Evolutionary conservation across 1,140 invertebrate species (phyloP), one percentile per base, ranked within the genome.

Genomic region (Pseudomyrmex pallidus): DNA sequence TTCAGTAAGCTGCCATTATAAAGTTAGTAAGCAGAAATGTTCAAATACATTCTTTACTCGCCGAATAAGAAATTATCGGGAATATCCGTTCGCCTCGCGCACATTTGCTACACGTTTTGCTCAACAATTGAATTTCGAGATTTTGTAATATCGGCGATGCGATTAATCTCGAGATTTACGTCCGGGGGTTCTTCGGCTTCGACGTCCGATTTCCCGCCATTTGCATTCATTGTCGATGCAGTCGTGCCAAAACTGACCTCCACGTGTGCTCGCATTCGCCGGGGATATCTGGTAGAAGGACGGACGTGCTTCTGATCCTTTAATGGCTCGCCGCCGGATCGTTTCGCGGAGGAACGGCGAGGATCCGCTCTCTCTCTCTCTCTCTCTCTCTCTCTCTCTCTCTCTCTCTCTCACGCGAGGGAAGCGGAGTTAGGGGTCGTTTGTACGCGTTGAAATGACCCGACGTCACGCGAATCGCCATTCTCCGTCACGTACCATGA

Each of bases 21-120:
- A 20, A 74, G 22, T 52, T 80, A 86, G 86, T 87, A 87, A 87
- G 86, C 86, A 87, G 72, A 76, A 86, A 56, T 57, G 44, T 80
- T 85, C 61, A 73, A 5, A 61, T 76, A n/a, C n/a, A 87, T 63
- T 70, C 35, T 56, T 17, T 52, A 35, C 9, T 83, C 63, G 74
- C 1, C 17, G 35, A n/a, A n/a, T n/a, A n/a, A n/a, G 12, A 2
- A 15, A 44, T 35, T n/a, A 35, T 46, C 52, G 20, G 13, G 15
- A 7, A 0, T 56, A 8, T 52, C 2, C 48, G 50, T 1, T 25
- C 48, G 48, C 8, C 9, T 22, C 10, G 17, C 59, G 15, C 17
- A 13, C 20, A 8, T 50, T 35, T 35, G 35, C 7, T 20, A 66
- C 25, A 44, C 25, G 48, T 12, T 66, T 4, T 9, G 48, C 48